Percentiles rank a stretch among this genome's conserved stretches.
Evolutionary conservation across 2,113 vertebrate genomes (phyloP).

Genomic region (Podarcis cretensis): DNA sequence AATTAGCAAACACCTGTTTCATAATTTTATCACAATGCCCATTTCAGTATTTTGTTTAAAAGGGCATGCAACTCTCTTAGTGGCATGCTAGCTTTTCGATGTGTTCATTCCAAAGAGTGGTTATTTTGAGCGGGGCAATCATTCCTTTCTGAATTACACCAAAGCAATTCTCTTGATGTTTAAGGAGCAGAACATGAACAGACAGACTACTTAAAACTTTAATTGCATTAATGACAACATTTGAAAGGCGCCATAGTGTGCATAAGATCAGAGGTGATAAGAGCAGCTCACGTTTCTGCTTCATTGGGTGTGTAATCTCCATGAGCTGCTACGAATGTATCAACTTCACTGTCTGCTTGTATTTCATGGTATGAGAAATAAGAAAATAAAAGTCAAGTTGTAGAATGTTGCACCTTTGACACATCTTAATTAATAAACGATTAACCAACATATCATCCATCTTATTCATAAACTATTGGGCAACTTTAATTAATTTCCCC

Average conservation of each 20-base stretch:
- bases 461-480: conserved; percentile 31
- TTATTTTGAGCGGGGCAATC: not conserved
- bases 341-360: not conserved
- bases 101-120: not conserved
- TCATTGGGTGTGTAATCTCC: not conserved
- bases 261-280: not conserved
- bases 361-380: conserved; percentile 13
- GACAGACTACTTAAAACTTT: conserved; percentile 12
- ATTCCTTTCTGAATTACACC: not conserved
- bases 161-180: not conserved
- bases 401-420: conserved; percentile 29
- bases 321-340: not conserved
- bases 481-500: conserved; percentile 44
- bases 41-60: conserved; percentile 4
- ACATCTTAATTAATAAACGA: conserved; percentile 48
- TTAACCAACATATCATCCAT: conserved; percentile 10
- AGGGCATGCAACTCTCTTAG: not conserved
- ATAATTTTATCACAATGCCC: conserved; percentile 5
- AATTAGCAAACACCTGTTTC: conserved; percentile 14
- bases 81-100: not conserved
- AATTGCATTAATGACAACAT: not conserved
- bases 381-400: conserved; percentile 23
- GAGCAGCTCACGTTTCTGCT: conserved; percentile 11
- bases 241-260: conserved; percentile 22
- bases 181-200: not conserved